Evolutionary conservation across 2,797 vertebrate species (phyloP).

Genomic region (Mormyrops attenuatus): DNA sequence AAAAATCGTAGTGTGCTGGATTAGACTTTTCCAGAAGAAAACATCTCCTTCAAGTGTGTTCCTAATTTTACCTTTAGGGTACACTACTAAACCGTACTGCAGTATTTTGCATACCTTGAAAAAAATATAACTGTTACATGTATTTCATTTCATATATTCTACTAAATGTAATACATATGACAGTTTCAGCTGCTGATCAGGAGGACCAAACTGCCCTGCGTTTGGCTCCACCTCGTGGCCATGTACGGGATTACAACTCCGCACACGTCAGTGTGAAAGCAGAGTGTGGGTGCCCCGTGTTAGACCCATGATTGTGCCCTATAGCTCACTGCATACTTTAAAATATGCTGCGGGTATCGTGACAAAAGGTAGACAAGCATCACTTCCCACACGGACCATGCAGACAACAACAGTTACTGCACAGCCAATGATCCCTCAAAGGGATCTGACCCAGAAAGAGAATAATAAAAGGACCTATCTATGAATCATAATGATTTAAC

Average conservation of each 20-base stretch:
- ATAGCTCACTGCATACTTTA: neutral
- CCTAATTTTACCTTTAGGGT: neutral
- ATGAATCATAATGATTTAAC: neutral
- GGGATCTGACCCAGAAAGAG: neutral
- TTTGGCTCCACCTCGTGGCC: neutral
- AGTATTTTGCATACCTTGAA: neutral
- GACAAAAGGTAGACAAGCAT: neutral
- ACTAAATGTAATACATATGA: neutral
- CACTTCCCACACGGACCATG: neutral
- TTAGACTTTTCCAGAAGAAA: neutral
- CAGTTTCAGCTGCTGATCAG: conserved; percentile 2
- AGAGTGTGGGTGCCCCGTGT: neutral
- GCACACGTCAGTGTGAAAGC: neutral
- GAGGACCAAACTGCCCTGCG: neutral
- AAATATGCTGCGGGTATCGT: neutral
- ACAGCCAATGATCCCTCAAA: neutral
- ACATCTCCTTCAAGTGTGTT: conserved; percentile 1
- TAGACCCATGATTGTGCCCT: neutral
- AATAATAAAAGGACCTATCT: neutral
- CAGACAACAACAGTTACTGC: neutral
- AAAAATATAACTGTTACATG: neutral
- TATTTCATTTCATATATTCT: neutral
- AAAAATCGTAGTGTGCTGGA: neutral
- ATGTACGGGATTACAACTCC: neutral
- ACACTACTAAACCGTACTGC: neutral